phyloP scores from a whole-genome alignment of 2,797 vertebrate species.

The Eleutherodactylus coqui region DNA sequence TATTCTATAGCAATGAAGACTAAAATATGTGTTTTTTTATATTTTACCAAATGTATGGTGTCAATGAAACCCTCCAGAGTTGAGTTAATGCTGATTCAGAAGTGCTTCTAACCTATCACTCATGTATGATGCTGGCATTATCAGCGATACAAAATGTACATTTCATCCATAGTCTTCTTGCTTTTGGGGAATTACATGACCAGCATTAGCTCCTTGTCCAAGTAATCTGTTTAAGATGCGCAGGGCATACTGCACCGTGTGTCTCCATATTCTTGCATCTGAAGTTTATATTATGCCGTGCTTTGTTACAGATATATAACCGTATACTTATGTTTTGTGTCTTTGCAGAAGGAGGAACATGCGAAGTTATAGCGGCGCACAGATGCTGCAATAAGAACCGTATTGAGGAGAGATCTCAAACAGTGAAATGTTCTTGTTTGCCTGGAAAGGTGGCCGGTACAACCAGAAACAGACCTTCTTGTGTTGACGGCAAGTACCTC shows the following conservation, averaged over 20 bases:
- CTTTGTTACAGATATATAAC: neutral
- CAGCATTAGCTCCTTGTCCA: neutral
- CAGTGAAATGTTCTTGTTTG: conserved; percentile 98
- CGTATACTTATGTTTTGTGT: conserved; percentile 70
- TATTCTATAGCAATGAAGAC: too few species aligned
- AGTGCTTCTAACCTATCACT: neutral
- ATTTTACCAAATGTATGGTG: neutral
- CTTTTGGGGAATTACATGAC: neutral
- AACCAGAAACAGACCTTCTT: conserved; percentile 95
- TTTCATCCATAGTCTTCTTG: neutral
- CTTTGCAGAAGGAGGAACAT: conserved; percentile 93
- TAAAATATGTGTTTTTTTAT: neutral
- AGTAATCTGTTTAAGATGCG: neutral
- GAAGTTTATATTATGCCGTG: neutral
- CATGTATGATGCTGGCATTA: neutral
- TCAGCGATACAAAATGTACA: neutral
- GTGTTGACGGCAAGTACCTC: conserved; percentile 90
- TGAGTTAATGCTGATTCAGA: neutral
- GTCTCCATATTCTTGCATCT: neutral
- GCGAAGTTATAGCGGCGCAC: conserved; percentile 98
- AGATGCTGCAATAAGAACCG: conserved; percentile 99
- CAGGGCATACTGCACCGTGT: neutral
- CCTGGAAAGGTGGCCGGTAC: conserved; percentile 98
- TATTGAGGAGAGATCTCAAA: conserved; percentile 97
- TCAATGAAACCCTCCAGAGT: neutral